These are phyloP conservation scores for Xylocampa areola DNA, from an alignment of 2,888 invertebrate genomes.

Conservation along the genomic window DNA sequence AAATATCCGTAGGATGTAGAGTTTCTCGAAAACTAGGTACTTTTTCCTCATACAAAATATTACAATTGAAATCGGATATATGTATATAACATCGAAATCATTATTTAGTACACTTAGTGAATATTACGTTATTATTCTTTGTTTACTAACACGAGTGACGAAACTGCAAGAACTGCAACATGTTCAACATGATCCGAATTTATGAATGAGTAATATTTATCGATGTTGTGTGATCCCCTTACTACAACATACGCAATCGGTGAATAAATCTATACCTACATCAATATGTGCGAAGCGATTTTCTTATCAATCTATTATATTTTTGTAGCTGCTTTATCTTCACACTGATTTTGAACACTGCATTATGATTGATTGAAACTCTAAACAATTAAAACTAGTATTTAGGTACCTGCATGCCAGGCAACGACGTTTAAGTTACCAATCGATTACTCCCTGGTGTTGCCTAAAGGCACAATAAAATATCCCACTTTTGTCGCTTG, in stretches of 20 bases:
- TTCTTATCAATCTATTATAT: constrained; percentile 16
- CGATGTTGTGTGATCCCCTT: background rate
- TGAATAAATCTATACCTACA: background rate
- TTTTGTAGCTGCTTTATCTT: constrained; percentile 24
- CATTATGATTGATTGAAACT: background rate
- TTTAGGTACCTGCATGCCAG: background rate
- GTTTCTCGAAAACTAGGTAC: background rate
- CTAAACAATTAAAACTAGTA: background rate
- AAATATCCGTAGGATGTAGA: background rate
- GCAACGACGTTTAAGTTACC: background rate
- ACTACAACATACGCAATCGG: background rate
- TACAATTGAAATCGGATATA: background rate
- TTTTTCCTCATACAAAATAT: too few relatives aligned
- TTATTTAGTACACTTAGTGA: constrained; percentile 15
- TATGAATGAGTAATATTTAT: constrained; percentile 20
- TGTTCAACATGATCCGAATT: background rate
- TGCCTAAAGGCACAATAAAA: background rate
- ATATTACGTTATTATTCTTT: constrained; percentile 9
- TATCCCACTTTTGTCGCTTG: constrained; percentile 3
- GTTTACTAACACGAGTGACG: constrained; percentile 19
- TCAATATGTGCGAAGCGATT: background rate
- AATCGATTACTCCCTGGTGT: background rate
- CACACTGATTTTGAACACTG: constrained; percentile 23
- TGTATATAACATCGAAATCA: constrained; percentile 24
- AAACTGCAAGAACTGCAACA: constrained; percentile 21